Percentiles rank a stretch among this genome's conserved stretches.
Conservation (phyloP, 2,797 vertebrate species). For the Coregonus sp. region DNA sequence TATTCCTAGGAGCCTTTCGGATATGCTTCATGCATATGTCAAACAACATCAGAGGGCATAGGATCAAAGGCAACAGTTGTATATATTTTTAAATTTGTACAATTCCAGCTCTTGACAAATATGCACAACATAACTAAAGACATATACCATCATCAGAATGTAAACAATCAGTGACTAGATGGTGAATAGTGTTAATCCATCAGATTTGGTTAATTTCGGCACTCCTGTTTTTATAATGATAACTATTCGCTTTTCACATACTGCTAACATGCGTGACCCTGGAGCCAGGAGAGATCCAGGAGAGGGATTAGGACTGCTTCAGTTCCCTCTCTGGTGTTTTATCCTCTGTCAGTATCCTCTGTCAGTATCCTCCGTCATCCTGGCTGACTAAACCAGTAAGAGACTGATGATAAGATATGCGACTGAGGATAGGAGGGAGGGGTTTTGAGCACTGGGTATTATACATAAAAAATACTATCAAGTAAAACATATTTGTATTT, state of each 20-base stretch:
- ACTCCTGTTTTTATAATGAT: slow-evolving; percentile 68
- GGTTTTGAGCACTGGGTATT: not conserved
- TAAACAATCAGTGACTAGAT: not conserved
- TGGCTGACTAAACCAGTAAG: not conserved
- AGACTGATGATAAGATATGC: not conserved
- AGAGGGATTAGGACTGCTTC: slow-evolving; percentile 50
- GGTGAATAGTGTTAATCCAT: slow-evolving; percentile 50
- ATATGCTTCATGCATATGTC: not conserved
- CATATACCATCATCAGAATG: not conserved
- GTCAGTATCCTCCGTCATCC: not conserved
- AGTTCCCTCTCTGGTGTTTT: slow-evolving; percentile 23
- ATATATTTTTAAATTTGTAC: not conserved
- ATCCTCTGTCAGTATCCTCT: slow-evolving; percentile 20
- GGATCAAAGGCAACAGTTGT: not conserved
- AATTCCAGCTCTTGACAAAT: not conserved
- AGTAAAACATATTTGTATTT: not conserved
- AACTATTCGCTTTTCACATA: slow-evolving; percentile 60
- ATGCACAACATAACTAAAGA: not conserved
- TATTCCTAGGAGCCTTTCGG: not conserved
- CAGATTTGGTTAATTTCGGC: slow-evolving; percentile 63
- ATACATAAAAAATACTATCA: not conserved
- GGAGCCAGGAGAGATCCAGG: slow-evolving; percentile 32
- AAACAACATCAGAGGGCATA: not conserved
- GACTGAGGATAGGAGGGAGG: not conserved
- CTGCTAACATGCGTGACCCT: slow-evolving; percentile 61